phyloP scores from a whole-genome alignment of 35 echinoderm and acorn worm genomes.

The Apostichopus californicus region DNA sequence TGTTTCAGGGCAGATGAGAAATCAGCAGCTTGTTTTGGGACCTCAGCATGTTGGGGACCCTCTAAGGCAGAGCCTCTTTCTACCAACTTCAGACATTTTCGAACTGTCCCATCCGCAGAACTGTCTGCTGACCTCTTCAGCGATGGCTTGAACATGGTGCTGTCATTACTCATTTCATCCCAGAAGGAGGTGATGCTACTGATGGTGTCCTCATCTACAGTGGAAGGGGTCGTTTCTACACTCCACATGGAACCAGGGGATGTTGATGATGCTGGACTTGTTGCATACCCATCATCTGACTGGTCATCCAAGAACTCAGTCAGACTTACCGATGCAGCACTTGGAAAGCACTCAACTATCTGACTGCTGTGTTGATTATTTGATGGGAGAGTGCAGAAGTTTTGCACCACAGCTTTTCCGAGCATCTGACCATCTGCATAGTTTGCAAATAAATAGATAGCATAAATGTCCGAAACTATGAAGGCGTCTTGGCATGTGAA shows the following conservation, averaged over 20 bases:
- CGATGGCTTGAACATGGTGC: conserved; percentile 36
- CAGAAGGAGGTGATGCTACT: conserved; percentile 25
- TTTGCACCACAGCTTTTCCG: conserved; percentile 41
- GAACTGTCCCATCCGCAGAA: background rate
- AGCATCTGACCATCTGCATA: conserved; percentile 60
- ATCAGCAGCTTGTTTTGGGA: conserved; percentile 8
- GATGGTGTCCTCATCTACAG: conserved; percentile 46
- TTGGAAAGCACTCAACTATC: conserved; percentile 26
- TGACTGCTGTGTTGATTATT: conserved; percentile 39
- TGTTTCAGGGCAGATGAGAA: conserved; percentile 53
- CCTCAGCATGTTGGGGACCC: conserved; percentile 4
- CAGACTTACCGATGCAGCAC: conserved; percentile 57
- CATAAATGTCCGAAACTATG: conserved; percentile 17
- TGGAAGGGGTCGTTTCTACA: background rate
- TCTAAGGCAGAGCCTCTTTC: background rate
- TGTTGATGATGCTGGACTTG: conserved; percentile 43
- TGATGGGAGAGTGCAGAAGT: conserved; percentile 24
- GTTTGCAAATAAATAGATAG: conserved; percentile 67
- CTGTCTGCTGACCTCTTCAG: conserved; percentile 16
- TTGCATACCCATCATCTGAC: conserved; percentile 38
- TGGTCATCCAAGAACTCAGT: conserved; percentile 46
- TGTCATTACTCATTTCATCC: conserved; percentile 43
- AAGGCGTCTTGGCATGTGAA: background rate
- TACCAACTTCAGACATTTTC: conserved; percentile 23
- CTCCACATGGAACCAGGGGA: conserved; percentile 51